Evolutionary conservation across 2,113 vertebrate species (phyloP), one percentile per base, ranked within the genome.

Genomic region (Baryphthengus martii): DNA sequence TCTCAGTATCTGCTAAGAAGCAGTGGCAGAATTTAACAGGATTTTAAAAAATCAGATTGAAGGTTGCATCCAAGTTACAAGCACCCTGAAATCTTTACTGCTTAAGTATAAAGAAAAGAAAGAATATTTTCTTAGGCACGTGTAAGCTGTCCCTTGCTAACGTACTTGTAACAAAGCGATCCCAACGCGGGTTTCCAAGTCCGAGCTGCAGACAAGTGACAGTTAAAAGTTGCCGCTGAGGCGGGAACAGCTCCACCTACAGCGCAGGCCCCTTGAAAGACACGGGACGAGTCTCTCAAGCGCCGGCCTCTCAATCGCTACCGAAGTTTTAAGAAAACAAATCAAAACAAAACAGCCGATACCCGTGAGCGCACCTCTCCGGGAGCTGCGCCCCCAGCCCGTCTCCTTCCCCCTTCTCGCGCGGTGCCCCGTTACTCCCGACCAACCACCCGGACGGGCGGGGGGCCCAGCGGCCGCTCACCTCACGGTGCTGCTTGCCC

Each of bases 401-500:
- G 14, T 4, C 1, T 7, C 50, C 45, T 19, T 17, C 18, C 58
- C 31, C 26, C n/a, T 19, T 6, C 28, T 25, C 72, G 7, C 4
- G 8, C 0, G 50, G 55, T 4, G 35, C 24, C 62, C 72, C 2
- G 12, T 2, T 1, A 13, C 67, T 44, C 17, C 55, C 5, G 6
- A 26, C 7, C 70, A 28, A 24, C n/a, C n/a, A n/a, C n/a, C n/a
- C n/a, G n/a, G n/a, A n/a, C n/a, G n/a, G n/a, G n/a, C n/a, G n/a
- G n/a, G n/a, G n/a, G n/a, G 44, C 52, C 37, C 50, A 17, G 23
- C 29, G 6, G n/a, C 68, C 61, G 42, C 97, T 97, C 78, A 98
- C 98, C 97, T 99, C 99, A 25, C 99, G 98, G 96, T 99, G 99
- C 82, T 98, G 98, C 92, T 99, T 99, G 20, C 99, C 99, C 59